Evolutionary conservation across 2,888 invertebrate species (phyloP).

Genomic region (Nezara viridula): DNA sequence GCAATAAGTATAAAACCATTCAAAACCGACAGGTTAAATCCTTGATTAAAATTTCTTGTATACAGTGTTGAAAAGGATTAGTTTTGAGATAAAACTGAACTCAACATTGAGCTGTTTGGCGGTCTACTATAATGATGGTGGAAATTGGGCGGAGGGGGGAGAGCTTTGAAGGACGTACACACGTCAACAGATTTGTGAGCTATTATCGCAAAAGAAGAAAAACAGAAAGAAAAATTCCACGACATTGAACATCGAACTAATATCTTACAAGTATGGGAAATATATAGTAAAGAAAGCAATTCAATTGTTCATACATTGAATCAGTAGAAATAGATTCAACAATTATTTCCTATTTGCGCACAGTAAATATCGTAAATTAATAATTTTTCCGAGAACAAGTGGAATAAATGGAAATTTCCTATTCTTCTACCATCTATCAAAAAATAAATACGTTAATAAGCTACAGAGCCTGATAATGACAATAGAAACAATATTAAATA

Average conservation of each 20-base stretch:
- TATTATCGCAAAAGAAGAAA: neutral
- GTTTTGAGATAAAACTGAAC: no score
- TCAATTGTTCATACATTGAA: neutral
- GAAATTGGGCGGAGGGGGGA: neutral
- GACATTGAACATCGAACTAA: neutral
- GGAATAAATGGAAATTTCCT: neutral
- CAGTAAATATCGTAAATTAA: neutral
- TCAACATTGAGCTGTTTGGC: neutral
- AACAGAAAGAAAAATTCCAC: neutral
- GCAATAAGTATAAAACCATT: no score
- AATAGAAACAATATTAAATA: neutral
- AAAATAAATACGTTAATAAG: neutral
- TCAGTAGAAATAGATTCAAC: neutral
- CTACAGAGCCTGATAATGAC: neutral
- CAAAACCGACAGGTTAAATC: no score
- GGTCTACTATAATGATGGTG: neutral
- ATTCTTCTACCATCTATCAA: neutral
- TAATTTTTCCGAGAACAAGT: neutral
- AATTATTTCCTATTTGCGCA: neutral
- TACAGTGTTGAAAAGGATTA: no score
- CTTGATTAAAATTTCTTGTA: no score
- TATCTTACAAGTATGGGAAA: no score
- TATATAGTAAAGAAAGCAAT: neutral
- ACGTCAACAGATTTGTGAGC: constrained; percentile 36
- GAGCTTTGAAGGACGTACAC: neutral